phyloP scores from a whole-genome alignment of 2,888 invertebrate genomes.

The Eupithecia inturbata region DNA sequence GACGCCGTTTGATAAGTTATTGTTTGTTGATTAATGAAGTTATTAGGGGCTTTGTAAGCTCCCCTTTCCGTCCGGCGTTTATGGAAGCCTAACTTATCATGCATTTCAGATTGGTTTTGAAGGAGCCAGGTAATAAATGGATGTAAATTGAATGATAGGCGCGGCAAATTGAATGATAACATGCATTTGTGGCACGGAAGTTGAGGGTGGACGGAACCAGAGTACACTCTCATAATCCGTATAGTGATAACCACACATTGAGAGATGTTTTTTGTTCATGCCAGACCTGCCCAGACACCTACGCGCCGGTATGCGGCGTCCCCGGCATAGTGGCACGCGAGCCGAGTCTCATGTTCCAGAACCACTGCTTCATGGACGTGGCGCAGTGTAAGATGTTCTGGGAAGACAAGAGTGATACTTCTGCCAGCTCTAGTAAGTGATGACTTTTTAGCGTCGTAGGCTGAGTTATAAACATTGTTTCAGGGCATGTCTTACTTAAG shows the following conservation, averaged over 20 bases:
- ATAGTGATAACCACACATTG: neutral
- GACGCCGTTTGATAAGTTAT: neutral
- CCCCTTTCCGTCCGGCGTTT: neutral
- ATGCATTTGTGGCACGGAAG: neutral
- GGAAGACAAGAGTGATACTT: constrained; percentile 63
- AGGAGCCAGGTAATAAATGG: neutral
- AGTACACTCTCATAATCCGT: no score
- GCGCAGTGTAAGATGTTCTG: constrained; percentile 74
- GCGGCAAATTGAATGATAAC: neutral
- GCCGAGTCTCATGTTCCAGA: constrained; percentile 70
- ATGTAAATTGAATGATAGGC: neutral
- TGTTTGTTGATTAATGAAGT: neutral
- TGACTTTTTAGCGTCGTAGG: neutral
- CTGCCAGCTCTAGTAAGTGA: constrained; percentile 58
- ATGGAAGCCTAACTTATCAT: neutral
- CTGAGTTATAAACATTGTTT: no score
- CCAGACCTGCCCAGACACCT: constrained; percentile 71
- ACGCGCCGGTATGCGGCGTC: constrained; percentile 71
- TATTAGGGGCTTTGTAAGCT: neutral
- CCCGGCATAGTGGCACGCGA: constrained; percentile 63
- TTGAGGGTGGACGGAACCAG: neutral
- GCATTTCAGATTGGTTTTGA: neutral
- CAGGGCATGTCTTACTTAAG: no score
- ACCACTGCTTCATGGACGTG: constrained; percentile 77
- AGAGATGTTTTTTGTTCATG: neutral